Percentiles rank a stretch among this genome's conserved stretches.
Conservation (phyloP, 1,140 invertebrate species). For the Theocolax elegans region DNA sequence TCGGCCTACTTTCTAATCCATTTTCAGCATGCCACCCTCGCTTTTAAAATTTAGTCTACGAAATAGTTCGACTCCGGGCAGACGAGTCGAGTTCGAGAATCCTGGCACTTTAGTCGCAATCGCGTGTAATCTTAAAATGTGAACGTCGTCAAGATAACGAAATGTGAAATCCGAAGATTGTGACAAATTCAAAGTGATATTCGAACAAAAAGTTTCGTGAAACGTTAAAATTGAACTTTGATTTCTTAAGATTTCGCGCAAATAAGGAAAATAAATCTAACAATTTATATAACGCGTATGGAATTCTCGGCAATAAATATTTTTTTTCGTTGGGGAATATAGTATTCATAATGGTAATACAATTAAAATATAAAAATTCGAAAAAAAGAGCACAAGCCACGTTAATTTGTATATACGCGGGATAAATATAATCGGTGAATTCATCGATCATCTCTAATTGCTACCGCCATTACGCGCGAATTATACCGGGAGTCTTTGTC, state of each 20-base stretch:
- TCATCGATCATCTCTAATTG: slow-evolving; percentile 31
- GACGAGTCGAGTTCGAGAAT: no score
- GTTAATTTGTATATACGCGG: slow-evolving; percentile 18
- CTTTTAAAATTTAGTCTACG: slow-evolving; percentile 20
- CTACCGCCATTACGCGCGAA: slow-evolving; percentile 6
- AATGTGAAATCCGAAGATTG: no score
- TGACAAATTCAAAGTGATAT: no score
- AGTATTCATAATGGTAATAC: slow-evolving; percentile 1
- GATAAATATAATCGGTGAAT: slow-evolving; percentile 22
- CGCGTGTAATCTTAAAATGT: no score
- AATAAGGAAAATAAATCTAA: no score
- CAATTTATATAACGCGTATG: no score
- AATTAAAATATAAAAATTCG: no score
- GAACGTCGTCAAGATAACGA: no score
- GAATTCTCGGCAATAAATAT: not conserved
- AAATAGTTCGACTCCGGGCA: not conserved
- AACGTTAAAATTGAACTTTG: no score
- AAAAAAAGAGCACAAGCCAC: not conserved
- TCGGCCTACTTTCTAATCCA: slow-evolving; percentile 49
- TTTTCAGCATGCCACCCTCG: slow-evolving; percentile 28
- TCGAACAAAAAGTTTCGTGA: no score
- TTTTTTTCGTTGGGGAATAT: not conserved
- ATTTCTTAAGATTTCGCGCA: no score
- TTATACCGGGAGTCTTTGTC: slow-evolving; percentile 31
- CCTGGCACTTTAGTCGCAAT: no score